Percentiles rank a stretch among this genome's conserved stretches.
Conservation (phyloP, 2,888 invertebrate species). For the Eupithecia tripunctaria region DNA sequence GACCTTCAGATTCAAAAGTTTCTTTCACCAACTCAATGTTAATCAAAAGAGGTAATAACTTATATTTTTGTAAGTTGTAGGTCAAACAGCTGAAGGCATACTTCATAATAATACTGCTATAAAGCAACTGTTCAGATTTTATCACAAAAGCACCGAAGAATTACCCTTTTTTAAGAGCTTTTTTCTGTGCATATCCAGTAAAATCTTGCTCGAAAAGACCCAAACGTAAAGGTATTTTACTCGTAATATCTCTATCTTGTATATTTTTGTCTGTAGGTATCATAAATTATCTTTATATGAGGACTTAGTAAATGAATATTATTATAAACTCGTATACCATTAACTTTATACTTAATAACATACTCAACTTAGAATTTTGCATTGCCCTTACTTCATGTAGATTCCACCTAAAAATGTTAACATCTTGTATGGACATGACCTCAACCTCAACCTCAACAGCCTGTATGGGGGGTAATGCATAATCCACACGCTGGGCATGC, state of each 20-base stretch:
- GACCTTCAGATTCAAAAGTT: neutral
- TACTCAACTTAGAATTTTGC: too few species aligned
- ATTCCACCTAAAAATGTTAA: too few species aligned
- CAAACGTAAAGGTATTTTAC: neutral
- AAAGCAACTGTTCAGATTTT: neutral
- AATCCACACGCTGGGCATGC: too few species aligned
- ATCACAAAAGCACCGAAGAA: neutral
- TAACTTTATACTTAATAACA: too few species aligned
- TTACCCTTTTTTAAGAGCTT: neutral
- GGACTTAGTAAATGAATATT: too few species aligned
- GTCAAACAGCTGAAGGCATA: constrained; percentile 20
- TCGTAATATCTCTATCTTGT: neutral
- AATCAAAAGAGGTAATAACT: constrained; percentile 14
- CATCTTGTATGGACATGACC: too few species aligned
- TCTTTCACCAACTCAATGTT: constrained; percentile 10
- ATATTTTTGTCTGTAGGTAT: too few species aligned
- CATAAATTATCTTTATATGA: too few species aligned
- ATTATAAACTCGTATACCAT: too few species aligned
- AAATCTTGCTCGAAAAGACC: neutral
- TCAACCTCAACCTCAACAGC: too few species aligned
- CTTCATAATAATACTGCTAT: constrained; percentile 17
- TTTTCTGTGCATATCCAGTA: neutral
- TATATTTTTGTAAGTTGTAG: constrained; percentile 6
- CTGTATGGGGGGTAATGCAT: too few species aligned
- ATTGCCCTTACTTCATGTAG: too few species aligned